Evolutionary conservation across 2,888 invertebrate species (phyloP), one percentile per base, ranked within the genome.

Genomic region (Drosophila atroscutellata): DNA sequence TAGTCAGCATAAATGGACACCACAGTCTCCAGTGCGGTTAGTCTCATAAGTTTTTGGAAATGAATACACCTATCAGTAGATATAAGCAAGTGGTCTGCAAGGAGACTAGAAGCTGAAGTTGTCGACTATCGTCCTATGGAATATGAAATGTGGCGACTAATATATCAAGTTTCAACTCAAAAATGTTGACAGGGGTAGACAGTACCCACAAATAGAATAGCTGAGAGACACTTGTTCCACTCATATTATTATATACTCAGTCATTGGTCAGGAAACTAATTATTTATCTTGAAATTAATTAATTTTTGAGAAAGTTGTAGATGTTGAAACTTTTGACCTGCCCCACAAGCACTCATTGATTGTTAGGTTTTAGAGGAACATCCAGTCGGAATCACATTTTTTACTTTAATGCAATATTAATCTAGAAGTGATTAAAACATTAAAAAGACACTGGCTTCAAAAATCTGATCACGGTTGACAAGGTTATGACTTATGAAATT

Each of bases 1-100:
- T 24, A 20, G 37, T 37, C 37, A 54, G 13, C 24, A 30, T 20
- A 64, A 51, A 34, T 34, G 20, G 15, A 32, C 45, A 20, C n/a
- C 30, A 54, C 36, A 37, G 20, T 54, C 9, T 34, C 9, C 13
- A 9, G 15, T 54, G 54, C 55, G 54, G 49, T 54, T 20, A 20
- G 60, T 3, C 36, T n/a, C 28, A 30, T 4, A 42, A 26, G 34
- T 51, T 49, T 34, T 28, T 4, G 45, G 24, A 24, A 24, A 45
- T 45, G 24, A 15, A 15, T 24, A 45, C 13, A 45, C 4, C 45
- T 8, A 15, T 8, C 20, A 24, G 45, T 24, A 11, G 20, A 20
- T 42, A n/a, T n/a, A 42, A 42, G 2, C 42, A 5, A 5, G 5
- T 42, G 45, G 20, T 15, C 2, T 8, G 4, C 37, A 4, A n/a